These are phyloP conservation scores for Ia io DNA, from an alignment of 2,113 vertebrate genomes.

Conservation along the genomic window DNA sequence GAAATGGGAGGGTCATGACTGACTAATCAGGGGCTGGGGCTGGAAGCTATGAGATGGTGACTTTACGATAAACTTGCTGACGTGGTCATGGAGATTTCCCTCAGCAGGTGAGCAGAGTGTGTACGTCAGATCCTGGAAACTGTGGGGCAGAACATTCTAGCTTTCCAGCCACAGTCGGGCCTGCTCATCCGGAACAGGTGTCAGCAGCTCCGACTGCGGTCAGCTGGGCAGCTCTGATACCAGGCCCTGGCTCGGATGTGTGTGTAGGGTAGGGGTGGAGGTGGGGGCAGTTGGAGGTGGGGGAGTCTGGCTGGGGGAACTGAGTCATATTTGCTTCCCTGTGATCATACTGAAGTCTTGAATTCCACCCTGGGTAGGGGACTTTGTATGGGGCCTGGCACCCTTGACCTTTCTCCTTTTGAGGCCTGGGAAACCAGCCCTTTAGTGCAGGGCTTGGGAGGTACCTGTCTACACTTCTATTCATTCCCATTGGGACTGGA, in stretches of 20 bases:
- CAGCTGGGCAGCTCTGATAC: neutral
- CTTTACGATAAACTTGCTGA: conserved; percentile 36
- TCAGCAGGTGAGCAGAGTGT: neutral
- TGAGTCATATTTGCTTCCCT: neutral
- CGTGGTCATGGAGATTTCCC: neutral
- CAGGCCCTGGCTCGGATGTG: neutral
- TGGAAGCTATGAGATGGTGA: neutral
- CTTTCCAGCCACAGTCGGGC: neutral
- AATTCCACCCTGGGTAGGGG: neutral
- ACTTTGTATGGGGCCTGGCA: neutral
- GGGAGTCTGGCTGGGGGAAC: neutral
- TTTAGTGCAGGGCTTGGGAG: neutral
- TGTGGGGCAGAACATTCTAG: neutral
- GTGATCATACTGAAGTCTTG: neutral
- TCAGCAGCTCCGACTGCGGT: neutral
- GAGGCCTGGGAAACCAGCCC: neutral
- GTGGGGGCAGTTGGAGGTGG: neutral
- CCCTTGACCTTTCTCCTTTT: neutral
- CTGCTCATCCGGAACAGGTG: neutral
- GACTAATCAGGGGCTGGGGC: neutral
- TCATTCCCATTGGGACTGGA: neutral
- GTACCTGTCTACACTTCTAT: neutral
- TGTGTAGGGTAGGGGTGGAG: neutral
- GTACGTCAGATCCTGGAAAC: conserved; percentile 61
- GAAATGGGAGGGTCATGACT: neutral